Conservation (phyloP, 1,140 invertebrate genomes). For the Pantala flavescens region DNA sequence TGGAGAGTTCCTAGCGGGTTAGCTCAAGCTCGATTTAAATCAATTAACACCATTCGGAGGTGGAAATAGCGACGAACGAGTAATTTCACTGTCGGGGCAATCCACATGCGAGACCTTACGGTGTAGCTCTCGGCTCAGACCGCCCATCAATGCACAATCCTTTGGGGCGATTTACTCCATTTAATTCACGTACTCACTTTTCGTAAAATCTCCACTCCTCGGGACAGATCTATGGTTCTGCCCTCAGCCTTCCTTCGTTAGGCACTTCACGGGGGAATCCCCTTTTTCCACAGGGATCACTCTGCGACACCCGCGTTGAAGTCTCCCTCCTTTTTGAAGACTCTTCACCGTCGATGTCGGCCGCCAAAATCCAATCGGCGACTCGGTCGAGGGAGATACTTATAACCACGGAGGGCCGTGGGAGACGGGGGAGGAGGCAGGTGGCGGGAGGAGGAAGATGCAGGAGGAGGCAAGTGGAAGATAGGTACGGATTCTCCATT, state of each 20-base stretch:
- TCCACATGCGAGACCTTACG: too few species aligned
- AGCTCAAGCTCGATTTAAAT: too few species aligned
- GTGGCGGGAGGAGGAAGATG: not conserved
- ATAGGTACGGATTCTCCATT: not conserved
- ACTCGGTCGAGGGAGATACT: not conserved
- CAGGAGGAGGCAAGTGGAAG: not conserved
- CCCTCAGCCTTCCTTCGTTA: too few species aligned
- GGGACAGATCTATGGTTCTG: not conserved
- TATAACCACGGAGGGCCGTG: not conserved
- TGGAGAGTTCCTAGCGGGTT: too few species aligned
- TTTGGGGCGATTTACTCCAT: too few species aligned
- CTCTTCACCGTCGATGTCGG: not conserved
- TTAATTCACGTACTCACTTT: too few species aligned
- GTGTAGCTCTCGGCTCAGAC: too few species aligned
- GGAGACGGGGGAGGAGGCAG: not conserved
- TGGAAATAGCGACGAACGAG: too few species aligned
- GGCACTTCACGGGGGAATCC: not conserved
- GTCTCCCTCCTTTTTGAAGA: not conserved
- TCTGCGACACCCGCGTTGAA: not conserved
- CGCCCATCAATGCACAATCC: too few species aligned
- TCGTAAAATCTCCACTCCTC: too few species aligned
- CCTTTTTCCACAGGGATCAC: not conserved
- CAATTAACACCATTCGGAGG: too few species aligned
- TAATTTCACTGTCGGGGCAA: too few species aligned
- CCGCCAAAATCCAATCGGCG: not conserved